phyloP scores from a whole-genome alignment of 2,888 invertebrate species.

The Sesia apiformis region DNA sequence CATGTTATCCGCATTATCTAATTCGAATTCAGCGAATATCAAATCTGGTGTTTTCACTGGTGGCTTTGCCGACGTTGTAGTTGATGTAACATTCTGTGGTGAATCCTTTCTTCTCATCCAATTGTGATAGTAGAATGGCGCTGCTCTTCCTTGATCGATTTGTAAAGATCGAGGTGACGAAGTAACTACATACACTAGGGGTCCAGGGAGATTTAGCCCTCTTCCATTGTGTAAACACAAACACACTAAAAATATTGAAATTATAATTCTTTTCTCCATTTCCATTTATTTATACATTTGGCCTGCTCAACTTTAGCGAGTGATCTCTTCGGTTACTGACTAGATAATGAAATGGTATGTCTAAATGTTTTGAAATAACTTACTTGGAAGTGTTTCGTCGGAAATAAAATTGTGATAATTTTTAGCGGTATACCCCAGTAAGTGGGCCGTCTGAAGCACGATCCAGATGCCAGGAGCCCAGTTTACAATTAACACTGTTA shows the following conservation, averaged over 20 bases:
- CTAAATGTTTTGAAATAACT: constrained; percentile 32
- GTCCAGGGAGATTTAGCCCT: constrained; percentile 37
- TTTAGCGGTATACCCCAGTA: constrained; percentile 61
- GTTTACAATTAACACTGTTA: constrained; percentile 63
- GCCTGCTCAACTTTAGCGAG: constrained; percentile 20
- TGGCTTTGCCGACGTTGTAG: constrained; percentile 27
- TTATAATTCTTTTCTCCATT: constrained; percentile 38
- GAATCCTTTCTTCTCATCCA: constrained; percentile 61
- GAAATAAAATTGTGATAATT: constrained; percentile 63
- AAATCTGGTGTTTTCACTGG: constrained; percentile 52
- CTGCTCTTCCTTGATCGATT: constrained; percentile 39
- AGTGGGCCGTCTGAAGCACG: constrained; percentile 57
- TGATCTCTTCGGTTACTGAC: constrained; percentile 36
- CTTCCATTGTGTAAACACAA: constrained; percentile 16
- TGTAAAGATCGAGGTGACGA: constrained; percentile 37
- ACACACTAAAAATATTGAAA: constrained; percentile 20
- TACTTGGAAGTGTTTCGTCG: constrained; percentile 15
- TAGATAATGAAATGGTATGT: constrained; percentile 34
- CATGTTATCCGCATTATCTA: constrained; percentile 33
- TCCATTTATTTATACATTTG: constrained; percentile 28
- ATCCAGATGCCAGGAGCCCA: constrained; percentile 36
- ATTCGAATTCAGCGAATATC: constrained; percentile 65
- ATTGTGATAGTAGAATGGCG: constrained; percentile 60
- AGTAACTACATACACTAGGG: constrained; percentile 60
- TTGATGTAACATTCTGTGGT: constrained; percentile 23